phyloP scores from a whole-genome alignment of 2,797 vertebrate genomes.

The Numenius phaeopus region DNA sequence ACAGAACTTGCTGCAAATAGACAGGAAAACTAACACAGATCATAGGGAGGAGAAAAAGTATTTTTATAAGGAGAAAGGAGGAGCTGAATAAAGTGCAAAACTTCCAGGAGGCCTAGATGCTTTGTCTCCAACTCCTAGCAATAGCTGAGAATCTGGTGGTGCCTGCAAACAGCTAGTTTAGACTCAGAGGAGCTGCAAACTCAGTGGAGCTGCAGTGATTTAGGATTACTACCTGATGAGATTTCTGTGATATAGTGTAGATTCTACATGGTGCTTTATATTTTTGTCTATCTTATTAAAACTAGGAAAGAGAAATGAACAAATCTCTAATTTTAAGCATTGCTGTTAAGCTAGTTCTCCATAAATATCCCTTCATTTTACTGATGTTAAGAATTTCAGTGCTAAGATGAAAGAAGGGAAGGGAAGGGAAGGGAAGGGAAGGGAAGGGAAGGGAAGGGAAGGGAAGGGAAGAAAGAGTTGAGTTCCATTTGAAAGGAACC shows the following conservation, averaged over 20 bases:
- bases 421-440: not conserved
- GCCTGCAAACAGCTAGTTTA: not conserved
- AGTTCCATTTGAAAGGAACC: not conserved
- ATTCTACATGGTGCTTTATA: not conserved
- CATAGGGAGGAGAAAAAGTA: not conserved
- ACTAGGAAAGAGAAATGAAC: not conserved
- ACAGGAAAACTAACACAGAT: not conserved
- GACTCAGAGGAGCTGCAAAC: not conserved
- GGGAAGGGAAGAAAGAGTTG: accelerated
- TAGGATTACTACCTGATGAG: not conserved
- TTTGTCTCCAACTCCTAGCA: not conserved
- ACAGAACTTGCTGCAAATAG: not conserved
- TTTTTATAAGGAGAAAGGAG: not conserved
- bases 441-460: too few species aligned
- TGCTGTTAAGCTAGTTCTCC: not conserved
- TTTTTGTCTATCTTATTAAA: not conserved
- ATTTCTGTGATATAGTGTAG: not conserved
- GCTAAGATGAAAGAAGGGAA: too few species aligned
- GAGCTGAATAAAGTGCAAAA: not conserved
- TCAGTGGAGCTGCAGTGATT: not conserved
- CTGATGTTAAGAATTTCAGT: not conserved
- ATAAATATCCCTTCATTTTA: not conserved
- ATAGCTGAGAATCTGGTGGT: not conserved
- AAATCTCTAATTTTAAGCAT: not conserved
- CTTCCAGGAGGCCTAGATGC: not conserved